Evolutionary conservation across 64 coral and sea anemone genomes (phyloP), one percentile per base, ranked within the genome.

Genomic region (Anthopleura sola): DNA sequence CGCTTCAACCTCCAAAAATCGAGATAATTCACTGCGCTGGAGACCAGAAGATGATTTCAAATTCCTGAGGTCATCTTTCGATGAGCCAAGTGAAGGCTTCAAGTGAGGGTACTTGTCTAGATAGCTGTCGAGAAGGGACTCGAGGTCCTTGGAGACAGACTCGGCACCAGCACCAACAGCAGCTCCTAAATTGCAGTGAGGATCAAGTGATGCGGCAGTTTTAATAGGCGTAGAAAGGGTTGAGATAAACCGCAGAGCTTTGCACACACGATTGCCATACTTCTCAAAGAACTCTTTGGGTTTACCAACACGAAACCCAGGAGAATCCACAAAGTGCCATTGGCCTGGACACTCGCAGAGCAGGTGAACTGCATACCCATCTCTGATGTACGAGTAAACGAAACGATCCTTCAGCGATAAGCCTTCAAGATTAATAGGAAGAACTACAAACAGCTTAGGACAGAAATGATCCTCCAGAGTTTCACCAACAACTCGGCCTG

Each of bases 321-420:
- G 93, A 15, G 60, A 90, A 15, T 91, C 82, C 1, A 90, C 86
- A 55, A 95, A 87, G 56, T 95, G 93, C 93, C 93, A 95, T 18
- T 91, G 86, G 32, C 78, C 89, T 6, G 93, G 93, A 85, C 89
- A 95, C 78, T 95, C 93, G 60, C 93, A 95, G 23, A 95, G 82
- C 18, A 95, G 90, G 47, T 95, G 93, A 28, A 95, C 93, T 1
- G 93, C 89, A 36, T 75, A 90, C 21, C 93, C 93, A 74, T 91
- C 90, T 83, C 82, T 88, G 2, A 95, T 68, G 16, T 90, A 11
- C 85, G 86, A 6, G 89, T 85, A 68, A 95, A 44, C 40, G 4
- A 44, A 0, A 44, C 40, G 40, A 44, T 44, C 40, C 1, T 44
- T 44, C 40, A 44, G 9, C 9, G 40, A 44, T 44, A 44, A 8